Base-by-base conservation (phyloP, 2,113 vertebrate species). In the Cyprinodon variegatus region DNA sequence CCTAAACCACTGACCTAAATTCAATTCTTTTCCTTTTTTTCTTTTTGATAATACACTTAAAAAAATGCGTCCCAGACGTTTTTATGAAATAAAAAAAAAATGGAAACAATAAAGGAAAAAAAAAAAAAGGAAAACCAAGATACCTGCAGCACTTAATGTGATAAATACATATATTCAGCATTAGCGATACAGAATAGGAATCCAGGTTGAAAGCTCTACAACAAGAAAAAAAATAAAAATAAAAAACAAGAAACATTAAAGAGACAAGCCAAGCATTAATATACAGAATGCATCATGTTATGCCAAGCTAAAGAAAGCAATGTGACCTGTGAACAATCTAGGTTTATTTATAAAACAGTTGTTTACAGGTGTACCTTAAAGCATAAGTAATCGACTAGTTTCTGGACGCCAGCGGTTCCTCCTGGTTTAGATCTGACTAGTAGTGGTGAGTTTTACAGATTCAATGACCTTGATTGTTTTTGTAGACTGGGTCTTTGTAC, bases 121-220 rank as follows among this genome's bases (percentile, higher is more conserved):
- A n/a, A n/a, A n/a, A 60, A 90, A 88, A 92, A 86, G 89, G 89
- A 88, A 87, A 93, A 93, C 92, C 91, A 89, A 93, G 93, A 93
- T 93, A 94, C 91, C 92, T 92, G 94, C 93, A 93, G 93, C 93
- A 95, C 93, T 93, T 94, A 93, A 94, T 94, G 94, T 93, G 94
- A 95, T 94, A 94, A 94, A 95, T 94, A 95, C 93, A 93, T 92
- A 94, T 92, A 95, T 91, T 94, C 88, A 94, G 94, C 94, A 92
- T 90, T 93, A 94, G 94, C 93, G 92, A 91, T 91, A 94, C 93
- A 94, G 93, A 93, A 94, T 94, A 94, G 89, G 86, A 93, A 92
- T 93, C 90, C 89, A 91, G 93, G 93, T 92, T 91, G 90, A 89
- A 93, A 94, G 93, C 91, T 94, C 94, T 94, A 94, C 94, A 93